Base-by-base conservation (phyloP, 2,888 invertebrate genomes). In the Lottia scabra region DNA sequence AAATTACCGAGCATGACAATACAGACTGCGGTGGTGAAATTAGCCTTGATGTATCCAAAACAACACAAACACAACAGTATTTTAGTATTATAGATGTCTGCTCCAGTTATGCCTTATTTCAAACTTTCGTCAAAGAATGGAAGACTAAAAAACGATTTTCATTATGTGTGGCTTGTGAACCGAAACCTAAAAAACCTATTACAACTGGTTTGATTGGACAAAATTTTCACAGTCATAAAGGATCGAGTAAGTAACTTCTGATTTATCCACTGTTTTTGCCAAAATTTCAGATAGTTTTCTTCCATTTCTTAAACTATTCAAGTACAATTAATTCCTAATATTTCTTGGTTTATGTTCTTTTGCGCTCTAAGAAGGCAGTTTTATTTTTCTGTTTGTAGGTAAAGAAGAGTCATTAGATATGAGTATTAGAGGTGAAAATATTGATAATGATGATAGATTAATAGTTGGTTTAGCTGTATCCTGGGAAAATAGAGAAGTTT, bases 141-240 rank as follows among this genome's bases (percentile, higher is more conserved):
- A 77, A 78, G 38, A 78, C 75, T 0, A 81, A 87, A 75, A 71
- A 72, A 6, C 68, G 72, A 26, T 89, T 85, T 81, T 77, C 89
- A n/a, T 56, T 90, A 30, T 83, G 86, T 64, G 26, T 90, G 26
- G 89, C 89, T 4, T 90, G 89, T 85, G 89, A 88, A 74, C 85
- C 78, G 69, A 73, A 74, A 71, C 78, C 74, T 13, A 38, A 63
- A 44, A 65, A 67, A 23, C 64, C 67, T n/a, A 62, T 71, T 4
- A 64, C 65, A 5, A 64, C 63, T 19, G 77, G 73, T 38, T 75
- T 76, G 48, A 87, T 88, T 71, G 87, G 87, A 65, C 81, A 78
- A 38, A 86, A 84, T 23, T 87, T 86, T 71, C 75, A 75, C 30
- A 81, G 78, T 82, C 81, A 85, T 86, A 38, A 38, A 38, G 5